Evolutionary conservation across 2,113 vertebrate genomes (phyloP).

Genomic region (Hydrochoerus hydrochaeris): DNA sequence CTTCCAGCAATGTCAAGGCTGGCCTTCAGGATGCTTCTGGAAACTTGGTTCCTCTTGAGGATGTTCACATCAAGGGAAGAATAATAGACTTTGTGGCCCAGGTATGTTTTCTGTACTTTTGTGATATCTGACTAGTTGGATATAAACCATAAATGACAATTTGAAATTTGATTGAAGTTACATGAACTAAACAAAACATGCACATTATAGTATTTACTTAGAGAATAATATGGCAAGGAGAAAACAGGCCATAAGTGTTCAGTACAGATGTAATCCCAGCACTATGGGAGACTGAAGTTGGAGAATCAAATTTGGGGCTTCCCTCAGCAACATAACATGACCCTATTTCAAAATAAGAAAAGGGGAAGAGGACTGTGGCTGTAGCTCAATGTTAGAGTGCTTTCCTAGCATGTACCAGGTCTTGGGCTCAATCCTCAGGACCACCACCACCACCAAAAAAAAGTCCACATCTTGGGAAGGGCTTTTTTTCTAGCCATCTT

Average conservation of each 20-base stretch:
- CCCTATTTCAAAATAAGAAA: background rate
- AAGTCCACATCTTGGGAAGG: background rate
- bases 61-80: slow-evolving; percentile 88
- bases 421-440: background rate
- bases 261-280: background rate
- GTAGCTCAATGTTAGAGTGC: background rate
- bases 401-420: background rate
- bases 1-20: slow-evolving; percentile 75
- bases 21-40: slow-evolving; percentile 89
- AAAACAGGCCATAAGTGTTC: background rate
- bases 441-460: background rate
- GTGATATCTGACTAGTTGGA: background rate
- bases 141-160: background rate
- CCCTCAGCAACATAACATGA: background rate
- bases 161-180: slow-evolving; percentile 13
- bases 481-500: background rate
- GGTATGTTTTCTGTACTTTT: slow-evolving; percentile 79
- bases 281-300: background rate
- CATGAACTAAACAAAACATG: background rate
- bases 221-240: background rate
- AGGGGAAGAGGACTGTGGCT: background rate
- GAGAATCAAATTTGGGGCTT: background rate
- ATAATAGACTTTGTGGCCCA: slow-evolving; percentile 91
- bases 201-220: background rate
- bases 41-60: slow-evolving; percentile 87